A percentile compares a stretch with the other conserved stretches of the same genome.
phyloP scores from a whole-genome alignment of 1,140 invertebrate genomes.

The Oncopeltus fasciatus region DNA sequence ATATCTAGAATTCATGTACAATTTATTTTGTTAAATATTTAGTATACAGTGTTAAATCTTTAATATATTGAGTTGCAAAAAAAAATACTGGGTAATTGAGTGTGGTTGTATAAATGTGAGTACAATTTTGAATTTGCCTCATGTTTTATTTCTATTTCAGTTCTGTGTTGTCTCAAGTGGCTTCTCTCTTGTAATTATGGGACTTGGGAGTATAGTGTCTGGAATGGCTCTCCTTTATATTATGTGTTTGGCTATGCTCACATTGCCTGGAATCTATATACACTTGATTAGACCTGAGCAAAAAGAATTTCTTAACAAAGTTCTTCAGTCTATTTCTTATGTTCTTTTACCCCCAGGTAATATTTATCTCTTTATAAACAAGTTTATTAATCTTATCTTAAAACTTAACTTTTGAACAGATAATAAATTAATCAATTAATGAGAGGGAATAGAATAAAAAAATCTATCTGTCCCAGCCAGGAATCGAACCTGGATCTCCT shows the following conservation, averaged over 20 bases:
- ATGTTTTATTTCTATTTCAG: conserved; percentile 12
- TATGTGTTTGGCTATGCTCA: neutral
- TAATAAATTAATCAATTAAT: too few species aligned
- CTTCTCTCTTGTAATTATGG: neutral
- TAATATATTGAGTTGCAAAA: too few species aligned
- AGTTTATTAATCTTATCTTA: neutral
- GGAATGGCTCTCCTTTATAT: conserved; percentile 10
- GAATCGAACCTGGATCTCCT: too few species aligned
- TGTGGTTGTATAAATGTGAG: too few species aligned
- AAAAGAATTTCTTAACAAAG: neutral
- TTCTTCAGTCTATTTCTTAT: neutral
- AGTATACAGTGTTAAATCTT: too few species aligned
- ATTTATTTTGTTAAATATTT: too few species aligned
- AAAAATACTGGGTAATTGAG: too few species aligned
- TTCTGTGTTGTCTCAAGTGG: conserved; percentile 8
- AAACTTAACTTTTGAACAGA: neutral
- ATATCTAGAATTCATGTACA: too few species aligned
- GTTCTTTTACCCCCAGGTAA: conserved; percentile 12
- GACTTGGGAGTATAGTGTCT: conserved; percentile 6
- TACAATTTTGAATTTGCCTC: too few species aligned
- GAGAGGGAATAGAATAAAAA: too few species aligned
- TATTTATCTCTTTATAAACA: neutral
- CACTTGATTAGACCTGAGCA: conserved; percentile 11
- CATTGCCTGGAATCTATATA: conserved; percentile 6
- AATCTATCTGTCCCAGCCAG: too few species aligned